Evolutionary conservation across 2,113 vertebrate species (phyloP), one percentile per base, ranked within the genome.

Genomic region (Hypanus sabinus): DNA sequence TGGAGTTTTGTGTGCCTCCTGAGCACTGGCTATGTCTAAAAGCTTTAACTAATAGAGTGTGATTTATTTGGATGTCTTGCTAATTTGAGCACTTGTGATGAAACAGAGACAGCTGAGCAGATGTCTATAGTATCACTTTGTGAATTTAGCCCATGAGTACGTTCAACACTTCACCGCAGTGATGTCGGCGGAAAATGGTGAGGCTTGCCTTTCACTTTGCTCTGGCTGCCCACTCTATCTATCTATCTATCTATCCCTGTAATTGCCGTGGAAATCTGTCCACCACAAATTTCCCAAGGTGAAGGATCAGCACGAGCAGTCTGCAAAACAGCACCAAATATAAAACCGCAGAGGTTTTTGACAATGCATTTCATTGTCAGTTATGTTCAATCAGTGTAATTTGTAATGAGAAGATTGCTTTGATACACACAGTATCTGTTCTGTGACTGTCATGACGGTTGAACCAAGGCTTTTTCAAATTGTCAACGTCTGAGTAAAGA

Each of bases 1-100:
- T 88, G 88, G 95, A 46, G 94, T 95, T 95, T 95, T 76, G 94
- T 94, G 94, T 95, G 93, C 95, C 95, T 94, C 95, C 94, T 16
- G 76, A 93, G 93, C 77, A 94, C 24, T 95, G 20, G 10, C 94
- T 77, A 85, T 94, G 94, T 95, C 94, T 95, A 94, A 95, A 96
- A 94, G 92, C n/a, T 94, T 94, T 79, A 94, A 62, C 90, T 27
- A 94, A n/a, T 93, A 94, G 55, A 9, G 14, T 94, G 80, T 94
- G 60, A 94, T 94, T 94, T 94, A 88, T 87, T 79, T 76, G 94
- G 33, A 88, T 94, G 10, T 46, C 94, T 94, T 94, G 0, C 0
- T 94, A 95, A 94, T 94, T 91, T 85, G 46, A 95, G 93, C 94
- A 79, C 94, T 94, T 94, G 9, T 71, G n/a, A 92, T 92, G 90